Percentiles rank a stretch among this genome's conserved stretches.
Evolutionary conservation across 2,113 vertebrate species (phyloP).

Genomic region (Brienomyrus longianalis): DNA sequence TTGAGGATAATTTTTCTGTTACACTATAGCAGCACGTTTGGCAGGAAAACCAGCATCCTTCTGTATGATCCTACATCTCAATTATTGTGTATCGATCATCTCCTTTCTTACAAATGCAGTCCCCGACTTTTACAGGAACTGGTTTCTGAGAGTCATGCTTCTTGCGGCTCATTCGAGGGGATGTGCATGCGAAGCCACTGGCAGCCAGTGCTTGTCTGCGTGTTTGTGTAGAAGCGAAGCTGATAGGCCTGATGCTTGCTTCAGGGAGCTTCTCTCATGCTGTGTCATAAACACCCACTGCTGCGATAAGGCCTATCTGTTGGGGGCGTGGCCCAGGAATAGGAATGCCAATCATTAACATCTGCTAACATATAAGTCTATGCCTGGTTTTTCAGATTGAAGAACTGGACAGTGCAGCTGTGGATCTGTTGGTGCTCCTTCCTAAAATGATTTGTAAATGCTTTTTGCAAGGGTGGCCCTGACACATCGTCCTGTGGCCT

Average conservation of each 20-base stretch:
- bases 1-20: neutral
- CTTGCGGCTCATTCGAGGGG: constrained; percentile 23
- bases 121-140: neutral
- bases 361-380: constrained; percentile 23
- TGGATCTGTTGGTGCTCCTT: constrained; percentile 11
- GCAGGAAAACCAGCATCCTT: neutral
- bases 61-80: neutral
- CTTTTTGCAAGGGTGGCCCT: neutral
- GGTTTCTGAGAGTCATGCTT: neutral
- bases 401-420: constrained; percentile 62
- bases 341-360: constrained; percentile 47
- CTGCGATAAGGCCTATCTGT: constrained; percentile 35
- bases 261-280: neutral
- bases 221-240: neutral
- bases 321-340: constrained; percentile 39
- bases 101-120: neutral
- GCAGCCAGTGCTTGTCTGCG: neutral
- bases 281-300: constrained; percentile 13
- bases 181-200: neutral
- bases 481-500: neutral
- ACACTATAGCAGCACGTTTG: neutral
- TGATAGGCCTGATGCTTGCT: neutral
- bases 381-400: constrained; percentile 72
- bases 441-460: neutral
- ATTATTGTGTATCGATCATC: neutral